Base-by-base conservation (phyloP, 1,140 invertebrate species). In the Stegodyphus mimosarum region DNA sequence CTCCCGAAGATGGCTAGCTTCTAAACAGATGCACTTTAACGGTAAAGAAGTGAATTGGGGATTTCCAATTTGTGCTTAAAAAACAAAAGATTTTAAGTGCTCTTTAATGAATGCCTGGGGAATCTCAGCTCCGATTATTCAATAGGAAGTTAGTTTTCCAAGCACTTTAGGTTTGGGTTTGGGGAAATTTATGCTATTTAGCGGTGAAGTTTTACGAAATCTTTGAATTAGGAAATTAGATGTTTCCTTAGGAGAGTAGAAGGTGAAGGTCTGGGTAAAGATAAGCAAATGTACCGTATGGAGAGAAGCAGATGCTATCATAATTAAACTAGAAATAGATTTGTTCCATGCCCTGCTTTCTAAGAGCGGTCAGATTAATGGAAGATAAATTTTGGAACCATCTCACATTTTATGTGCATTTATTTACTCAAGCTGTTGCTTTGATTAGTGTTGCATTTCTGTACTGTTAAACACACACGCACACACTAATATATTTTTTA, bases 51-150 rank as follows among this genome's bases (percentile, higher is more conserved):
- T 33, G 53, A 60, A 80, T 80, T 63, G 51, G 67, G 67, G 67
- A 80, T 80, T 80, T 80, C 67, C 78, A 80, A 80, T 80, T 80
- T 80, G 13, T 53, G 52, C 7, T 15, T 51, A 60, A 72, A 80
- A 80, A 69, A 69, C 48, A 69, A 76, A 80, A 72, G 52, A 48
- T 60, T 72, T 72, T 80, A 80, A 80, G 78, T 80, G 67, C 67
- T 63, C 48, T 51, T 63, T 80, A 80, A 80, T 80, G 78, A 80
- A 80, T 55, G 67, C 78, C 67, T 17, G 48, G 64, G 64, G 76
- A 80, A 18, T 80, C 50, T 52, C 50, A 70, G 66, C 18, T 7
- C n/a, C 51, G 13, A 50, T 53, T 50, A 72, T 80, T 80, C 53
- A 70, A 72, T 67, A 18, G 9, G 33, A 70, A 50, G 75, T 6